Conservation (phyloP, 2,797 vertebrate species). For the Pantherophis alleghaniensis region DNA sequence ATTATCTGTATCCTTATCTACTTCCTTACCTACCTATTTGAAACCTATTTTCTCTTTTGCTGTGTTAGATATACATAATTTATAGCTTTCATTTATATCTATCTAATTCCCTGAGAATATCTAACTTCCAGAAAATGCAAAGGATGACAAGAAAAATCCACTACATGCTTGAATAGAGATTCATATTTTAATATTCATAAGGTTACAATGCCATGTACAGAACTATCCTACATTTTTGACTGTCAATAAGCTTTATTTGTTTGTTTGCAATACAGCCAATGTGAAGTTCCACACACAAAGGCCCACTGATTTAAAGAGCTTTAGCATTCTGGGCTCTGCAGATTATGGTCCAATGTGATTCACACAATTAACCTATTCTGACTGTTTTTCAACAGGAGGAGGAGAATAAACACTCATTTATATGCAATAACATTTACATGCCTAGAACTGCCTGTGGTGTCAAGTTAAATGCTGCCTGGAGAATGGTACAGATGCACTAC, state of each 20-base stretch:
- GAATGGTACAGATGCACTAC: not conserved
- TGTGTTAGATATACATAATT: not conserved
- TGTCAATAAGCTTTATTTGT: not conserved
- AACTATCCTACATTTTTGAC: not conserved
- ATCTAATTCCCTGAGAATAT: not conserved
- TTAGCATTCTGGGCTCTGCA: not conserved
- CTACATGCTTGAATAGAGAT: not conserved
- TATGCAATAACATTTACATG: not conserved
- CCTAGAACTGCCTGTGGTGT: not conserved
- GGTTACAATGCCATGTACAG: not conserved
- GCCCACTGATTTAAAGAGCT: not conserved
- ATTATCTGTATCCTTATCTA: not conserved
- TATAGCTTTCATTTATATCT: not conserved
- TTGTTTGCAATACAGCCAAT: not conserved
- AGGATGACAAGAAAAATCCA: not conserved
- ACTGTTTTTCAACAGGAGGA: not conserved
- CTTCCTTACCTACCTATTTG: not conserved
- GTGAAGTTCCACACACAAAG: not conserved
- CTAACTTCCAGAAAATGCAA: slow-evolving; percentile 1
- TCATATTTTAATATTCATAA: not conserved
- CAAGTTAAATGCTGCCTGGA: not conserved
- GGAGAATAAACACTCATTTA: not conserved
- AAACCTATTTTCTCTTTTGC: slow-evolving; percentile 12
- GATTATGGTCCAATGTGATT: not conserved
- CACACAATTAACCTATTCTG: not conserved